These are phyloP conservation scores for Caenorhabditis latens DNA, from an alignment of 1,140 invertebrate species.

Conservation along the genomic window DNA sequence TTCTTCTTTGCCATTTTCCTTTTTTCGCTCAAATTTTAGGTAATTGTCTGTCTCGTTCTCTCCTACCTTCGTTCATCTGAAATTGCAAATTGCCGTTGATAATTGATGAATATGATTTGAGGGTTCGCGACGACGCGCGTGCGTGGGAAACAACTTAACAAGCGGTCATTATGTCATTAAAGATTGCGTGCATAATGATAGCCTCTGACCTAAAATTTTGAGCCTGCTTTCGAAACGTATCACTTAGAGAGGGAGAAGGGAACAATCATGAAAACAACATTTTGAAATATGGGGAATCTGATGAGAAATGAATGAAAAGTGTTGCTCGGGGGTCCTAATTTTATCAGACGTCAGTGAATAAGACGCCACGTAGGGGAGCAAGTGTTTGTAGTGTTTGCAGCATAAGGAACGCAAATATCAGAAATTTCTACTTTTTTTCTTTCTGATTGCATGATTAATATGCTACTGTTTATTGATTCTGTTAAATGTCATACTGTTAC, in stretches of 20 bases:
- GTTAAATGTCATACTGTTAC: slow-evolving; percentile 7
- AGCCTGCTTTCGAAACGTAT: too few species aligned
- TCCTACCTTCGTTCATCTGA: neutral
- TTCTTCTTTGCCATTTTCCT: neutral
- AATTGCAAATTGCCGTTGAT: slow-evolving; percentile 32
- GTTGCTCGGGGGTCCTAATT: too few species aligned
- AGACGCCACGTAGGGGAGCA: neutral
- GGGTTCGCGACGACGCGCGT: neutral
- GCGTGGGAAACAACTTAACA: neutral
- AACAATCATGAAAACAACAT: too few species aligned
- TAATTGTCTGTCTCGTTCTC: slow-evolving; percentile 23
- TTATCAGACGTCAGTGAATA: too few species aligned
- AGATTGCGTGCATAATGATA: neutral
- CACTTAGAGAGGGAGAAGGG: too few species aligned
- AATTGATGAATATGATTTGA: neutral
- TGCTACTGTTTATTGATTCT: neutral
- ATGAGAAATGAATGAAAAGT: too few species aligned
- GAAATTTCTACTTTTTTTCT: neutral
- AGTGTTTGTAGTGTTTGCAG: neutral
- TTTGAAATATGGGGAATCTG: too few species aligned
- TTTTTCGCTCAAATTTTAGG: neutral
- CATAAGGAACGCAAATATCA: neutral
- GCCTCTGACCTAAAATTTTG: neutral
- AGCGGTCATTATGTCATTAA: neutral
- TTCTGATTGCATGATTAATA: neutral